A percentile compares a stretch with the other conserved stretches of the same genome.
Conservation (phyloP, 2,888 invertebrate species). For the Theristus sp. region DNA sequence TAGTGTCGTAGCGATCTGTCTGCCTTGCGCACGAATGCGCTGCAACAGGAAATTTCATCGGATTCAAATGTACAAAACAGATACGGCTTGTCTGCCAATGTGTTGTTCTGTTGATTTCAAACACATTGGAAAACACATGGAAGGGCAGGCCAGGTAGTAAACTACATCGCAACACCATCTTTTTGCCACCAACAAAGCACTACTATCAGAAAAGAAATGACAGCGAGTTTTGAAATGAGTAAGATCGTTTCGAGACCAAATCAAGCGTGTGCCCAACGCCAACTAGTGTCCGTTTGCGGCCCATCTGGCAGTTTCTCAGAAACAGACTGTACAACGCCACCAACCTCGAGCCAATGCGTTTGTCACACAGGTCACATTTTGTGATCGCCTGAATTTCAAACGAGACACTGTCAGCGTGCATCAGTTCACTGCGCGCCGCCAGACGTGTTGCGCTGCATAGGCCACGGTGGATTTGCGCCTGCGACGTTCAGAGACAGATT, state of each 20-base stretch:
- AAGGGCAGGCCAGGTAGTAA: too few species aligned
- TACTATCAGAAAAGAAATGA: too few species aligned
- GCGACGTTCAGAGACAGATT: too few species aligned
- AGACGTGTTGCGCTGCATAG: background rate
- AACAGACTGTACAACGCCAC: background rate
- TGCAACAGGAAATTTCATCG: slow-evolving; percentile 33
- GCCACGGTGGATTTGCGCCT: slow-evolving; percentile 4
- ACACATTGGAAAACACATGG: too few species aligned
- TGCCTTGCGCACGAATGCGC: slow-evolving; percentile 77
- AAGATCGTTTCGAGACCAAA: too few species aligned
- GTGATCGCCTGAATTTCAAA: background rate
- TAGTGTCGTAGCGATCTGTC: slow-evolving; percentile 80
- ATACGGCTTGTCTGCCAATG: too few species aligned
- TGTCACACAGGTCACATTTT: background rate
- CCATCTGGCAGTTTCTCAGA: too few species aligned
- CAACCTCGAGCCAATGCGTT: background rate
- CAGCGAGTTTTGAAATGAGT: too few species aligned
- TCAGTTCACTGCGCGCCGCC: background rate
- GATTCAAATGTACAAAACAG: too few species aligned
- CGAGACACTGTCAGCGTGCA: background rate
- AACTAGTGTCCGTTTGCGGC: too few species aligned
- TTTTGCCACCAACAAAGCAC: background rate
- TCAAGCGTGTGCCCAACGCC: too few species aligned
- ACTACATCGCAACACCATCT: background rate
- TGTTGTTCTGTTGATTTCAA: too few species aligned